Base-by-base conservation (phyloP, 2,797 vertebrate genomes). In the Hippoglossus hippoglossus region DNA sequence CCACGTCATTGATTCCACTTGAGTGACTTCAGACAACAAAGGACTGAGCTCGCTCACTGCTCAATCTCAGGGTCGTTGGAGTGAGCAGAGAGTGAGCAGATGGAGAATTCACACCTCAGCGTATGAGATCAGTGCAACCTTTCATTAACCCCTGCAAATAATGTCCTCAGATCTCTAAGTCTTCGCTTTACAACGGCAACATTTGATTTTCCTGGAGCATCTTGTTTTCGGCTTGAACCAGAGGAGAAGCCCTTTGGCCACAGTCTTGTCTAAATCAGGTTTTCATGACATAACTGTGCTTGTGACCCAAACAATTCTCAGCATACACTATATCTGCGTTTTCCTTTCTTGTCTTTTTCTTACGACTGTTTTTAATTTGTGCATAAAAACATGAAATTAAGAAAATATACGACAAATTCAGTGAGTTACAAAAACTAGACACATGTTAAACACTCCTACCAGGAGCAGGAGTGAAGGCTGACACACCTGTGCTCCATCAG, bases 51-150 rank as follows among this genome's bases (percentile, higher is more conserved):
- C 52, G 21, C 25, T 70, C 46, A 60, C 50, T 60, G 52, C 51
- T 75, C 56, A 70, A 53, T 77, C 49, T 75, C 54, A 11, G 52
- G 62, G n/a, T 79, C 53, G 62, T 75, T 71, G 59, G 63, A 19
- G 53, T 31, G 18, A 56, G 24, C 19, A 7, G 5, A 71, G 53
- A 36, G 25, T 2, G 41, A 36, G 51, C 34, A 25, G 22, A 39
- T 12, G 50, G 34, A 60, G n/a, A 24, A 53, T 31, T 34, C 21
- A 13, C 11, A 12, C 21, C 21, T 21, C 18, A 13, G 41, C n/a
- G 1, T 34, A 13, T 50, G 44, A 41, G 13, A 6, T 50, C 28
- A 50, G 21, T 6, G 58, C n/a, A 6, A 22, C 50, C 22, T 44
- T 18, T 39, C 4, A 39, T 65, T 73, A 25, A 66, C 55, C 49